Conservation (phyloP, 2,113 vertebrate species). For the Myanophis thanlyinensis region DNA sequence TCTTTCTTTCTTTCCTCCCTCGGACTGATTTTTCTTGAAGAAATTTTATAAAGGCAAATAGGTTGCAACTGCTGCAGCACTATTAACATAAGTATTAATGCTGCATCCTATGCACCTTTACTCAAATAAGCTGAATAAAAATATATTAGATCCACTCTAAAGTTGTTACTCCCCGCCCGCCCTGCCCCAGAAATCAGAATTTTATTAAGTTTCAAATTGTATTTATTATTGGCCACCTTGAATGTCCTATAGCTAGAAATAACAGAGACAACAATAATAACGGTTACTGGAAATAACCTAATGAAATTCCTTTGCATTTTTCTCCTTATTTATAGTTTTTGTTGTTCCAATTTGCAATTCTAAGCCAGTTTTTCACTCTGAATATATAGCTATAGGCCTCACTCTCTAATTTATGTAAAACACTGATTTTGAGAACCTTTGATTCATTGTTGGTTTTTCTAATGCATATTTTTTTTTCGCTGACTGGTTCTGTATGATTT, state of each 20-base stretch:
- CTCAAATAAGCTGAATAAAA: neutral
- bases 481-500: neutral
- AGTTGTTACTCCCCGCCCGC: too few species aligned
- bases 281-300: constrained; percentile 82
- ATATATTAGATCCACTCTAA: neutral
- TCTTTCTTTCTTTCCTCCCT: too few species aligned
- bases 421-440: constrained; percentile 1
- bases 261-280: constrained; percentile 54
- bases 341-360: neutral
- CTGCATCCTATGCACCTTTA: neutral
- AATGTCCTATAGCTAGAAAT: neutral
- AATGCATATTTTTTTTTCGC: constrained; percentile 1
- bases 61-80: neutral
- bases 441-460: constrained; percentile 1
- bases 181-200: neutral
- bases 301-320: constrained; percentile 68
- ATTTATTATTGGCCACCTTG: neutral
- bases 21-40: neutral
- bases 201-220: neutral
- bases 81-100: neutral
- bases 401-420: neutral
- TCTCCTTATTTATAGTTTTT: neutral
- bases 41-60: neutral
- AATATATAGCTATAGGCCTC: neutral
- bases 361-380: neutral